A percentile compares a stretch with the other conserved stretches of the same genome.
Evolutionary conservation across 2,888 invertebrate genomes (phyloP).

Genomic region (Pheosia tremula): DNA sequence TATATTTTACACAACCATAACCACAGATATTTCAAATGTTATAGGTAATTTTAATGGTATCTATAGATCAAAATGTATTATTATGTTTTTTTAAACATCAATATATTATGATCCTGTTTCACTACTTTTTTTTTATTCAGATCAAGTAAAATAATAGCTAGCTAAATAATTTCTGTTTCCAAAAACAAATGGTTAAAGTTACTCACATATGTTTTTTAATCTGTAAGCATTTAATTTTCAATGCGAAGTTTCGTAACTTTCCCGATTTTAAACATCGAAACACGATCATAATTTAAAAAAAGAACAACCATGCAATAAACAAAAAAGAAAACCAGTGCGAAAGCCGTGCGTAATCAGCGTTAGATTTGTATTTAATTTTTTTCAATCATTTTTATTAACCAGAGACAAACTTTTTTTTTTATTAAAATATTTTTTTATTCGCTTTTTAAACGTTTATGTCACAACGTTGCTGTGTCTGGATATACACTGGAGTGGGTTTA

Average conservation of each 20-base stretch:
- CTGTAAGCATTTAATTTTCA: neutral
- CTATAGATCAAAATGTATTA: too few species aligned
- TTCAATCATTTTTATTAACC: conserved; percentile 20
- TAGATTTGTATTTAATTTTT: conserved; percentile 1
- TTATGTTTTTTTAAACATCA: too few species aligned
- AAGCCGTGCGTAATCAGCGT: conserved; percentile 9
- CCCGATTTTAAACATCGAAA: neutral
- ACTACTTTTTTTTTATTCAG: too few species aligned
- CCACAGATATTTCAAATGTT: too few species aligned
- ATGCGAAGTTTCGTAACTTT: too few species aligned
- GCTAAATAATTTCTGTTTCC: too few species aligned
- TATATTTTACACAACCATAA: too few species aligned
- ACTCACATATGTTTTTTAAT: too few species aligned
- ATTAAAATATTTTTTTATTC: conserved; percentile 27
- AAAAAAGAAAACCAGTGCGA: neutral
- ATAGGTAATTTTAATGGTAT: too few species aligned
- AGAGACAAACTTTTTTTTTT: conserved; percentile 42
- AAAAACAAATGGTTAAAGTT: too few species aligned
- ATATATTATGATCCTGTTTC: too few species aligned
- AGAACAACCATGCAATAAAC: neutral
- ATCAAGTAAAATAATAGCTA: too few species aligned
- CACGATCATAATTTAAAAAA: neutral
- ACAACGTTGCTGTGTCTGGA: conserved; percentile 46
- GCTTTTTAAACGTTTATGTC: conserved; percentile 40
- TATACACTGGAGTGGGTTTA: conserved; percentile 37